Base-by-base conservation (phyloP, 1,140 invertebrate species). In the Drosophila sulfurigaster region DNA sequence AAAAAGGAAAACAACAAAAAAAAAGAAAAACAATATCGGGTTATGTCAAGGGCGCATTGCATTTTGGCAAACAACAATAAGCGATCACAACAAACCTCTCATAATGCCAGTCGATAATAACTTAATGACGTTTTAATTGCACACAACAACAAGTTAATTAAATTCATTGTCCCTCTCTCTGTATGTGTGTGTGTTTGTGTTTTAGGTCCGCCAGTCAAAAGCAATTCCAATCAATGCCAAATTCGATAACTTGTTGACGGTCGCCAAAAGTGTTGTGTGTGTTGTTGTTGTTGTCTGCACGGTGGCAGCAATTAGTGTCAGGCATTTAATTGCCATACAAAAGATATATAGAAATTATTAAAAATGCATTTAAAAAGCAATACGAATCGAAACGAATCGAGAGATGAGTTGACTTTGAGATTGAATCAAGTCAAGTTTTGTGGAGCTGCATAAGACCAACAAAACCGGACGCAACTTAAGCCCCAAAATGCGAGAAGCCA, bases 101-200 rank as follows among this genome's bases (percentile, higher is more conserved):
- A 88, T 76, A 89, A 89, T 83, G 79, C 62, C 68, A 66, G 8
- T 41, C 45, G 85, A 88, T 88, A 89, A 88, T 88, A 79, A 78
- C 83, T 83, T 88, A 88, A 88, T 88, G 83, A 88, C 78, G 73
- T 79, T 88, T 83, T 88, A 88, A 88, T 88, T 88, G 83, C 82
- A 83, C 68, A 72, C 74, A 88, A 88, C 83, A 88, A 82, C 83
- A 83, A 88, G 83, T 88, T 88, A 83, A 88, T 88, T 89, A 87
- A 73, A 63, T 82, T 76, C 77, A 75, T 88, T 88, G 73, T 78
- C 63, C 48, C 35, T 38, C 7, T 8, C 7, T 38, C 7, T 38
- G 35, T 63, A 41, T 46, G 41, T 45, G 7, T 48, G 79, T 79
- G 59, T 41, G 2, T 59, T n/a, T 70, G 43, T 59, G 52, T 69